Evolutionary conservation across 1,140 invertebrate genomes (phyloP), one percentile per base, ranked within the genome.

Genomic region (Tetramorium alpestre): DNA sequence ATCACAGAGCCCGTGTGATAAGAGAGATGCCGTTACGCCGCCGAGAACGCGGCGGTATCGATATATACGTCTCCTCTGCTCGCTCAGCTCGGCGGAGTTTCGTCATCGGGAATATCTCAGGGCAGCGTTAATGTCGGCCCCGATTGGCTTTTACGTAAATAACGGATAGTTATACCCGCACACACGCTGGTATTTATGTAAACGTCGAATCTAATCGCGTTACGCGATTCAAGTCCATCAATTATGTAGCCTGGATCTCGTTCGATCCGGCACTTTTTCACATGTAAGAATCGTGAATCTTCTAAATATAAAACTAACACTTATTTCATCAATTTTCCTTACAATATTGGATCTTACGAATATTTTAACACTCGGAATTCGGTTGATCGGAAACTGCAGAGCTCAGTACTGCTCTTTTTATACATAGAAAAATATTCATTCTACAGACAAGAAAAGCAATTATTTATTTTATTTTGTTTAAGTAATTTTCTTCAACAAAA

Each of bases 21-120:
- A 89, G 72, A 62, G 54, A 47, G 65, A 49, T 64, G 38, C 84
- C 73, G 73, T 89, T 89, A 88, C 13, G 49, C 3, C 33, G 28
- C 25, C 38, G 54, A 75, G 47, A 2, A 2, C 18, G 64, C 22
- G 25, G n/a, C 51, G 49, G 13, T 69, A 73, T 82, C 54, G 54
- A 82, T 73, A 25, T 69, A 49, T 11, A 56, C 16, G 8, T 62
- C 75, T 73, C 70, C 33, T 28, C 18, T n/a, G 18, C 25, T 28
- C 75, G 16, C 33, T 28, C 18, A 13, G 18, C 25, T 28, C 56
- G 38, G 11, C 28, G n/a, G 4, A 33, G 67, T 73, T 82, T 72
- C 67, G 41, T 82, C 80, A 73, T 73, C 80, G 25, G 54, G 7
- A 82, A 82, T 81, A 81, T 82, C 51, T 82, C 44, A 4, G 25